These are phyloP conservation scores for Philopotamus ludificatus DNA, from an alignment of 1,140 invertebrate genomes.

Conservation along the genomic window DNA sequence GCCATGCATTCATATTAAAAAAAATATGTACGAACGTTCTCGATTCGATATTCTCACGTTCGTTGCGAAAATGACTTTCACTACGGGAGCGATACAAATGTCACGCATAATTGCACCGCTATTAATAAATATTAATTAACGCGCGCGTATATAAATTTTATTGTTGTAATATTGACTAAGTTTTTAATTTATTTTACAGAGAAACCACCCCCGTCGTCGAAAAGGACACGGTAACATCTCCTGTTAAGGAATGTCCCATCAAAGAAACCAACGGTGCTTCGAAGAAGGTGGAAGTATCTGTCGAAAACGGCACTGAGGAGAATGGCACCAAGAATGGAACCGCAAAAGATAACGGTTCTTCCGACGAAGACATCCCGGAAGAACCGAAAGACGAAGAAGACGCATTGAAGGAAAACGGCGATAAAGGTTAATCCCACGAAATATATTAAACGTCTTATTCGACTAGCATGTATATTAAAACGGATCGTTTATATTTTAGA, in stretches of 20 bases:
- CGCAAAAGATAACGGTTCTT: slow-evolving; percentile 48
- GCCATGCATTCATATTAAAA: too few species aligned
- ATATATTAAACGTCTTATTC: background rate
- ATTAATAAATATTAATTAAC: too few species aligned
- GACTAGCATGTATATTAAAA: background rate
- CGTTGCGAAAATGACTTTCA: too few species aligned
- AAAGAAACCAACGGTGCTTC: slow-evolving; percentile 60
- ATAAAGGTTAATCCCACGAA: slow-evolving; percentile 44
- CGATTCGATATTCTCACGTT: too few species aligned
- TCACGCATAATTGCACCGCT: too few species aligned
- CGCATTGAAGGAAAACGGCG: slow-evolving; percentile 62
- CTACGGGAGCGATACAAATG: too few species aligned
- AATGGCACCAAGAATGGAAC: slow-evolving; percentile 33
- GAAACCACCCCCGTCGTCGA: slow-evolving; percentile 38
- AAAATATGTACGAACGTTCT: too few species aligned
- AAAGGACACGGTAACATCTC: slow-evolving; percentile 40
- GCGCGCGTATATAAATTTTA: too few species aligned
- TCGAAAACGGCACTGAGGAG: slow-evolving; percentile 47
- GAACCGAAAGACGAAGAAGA: slow-evolving; percentile 56
- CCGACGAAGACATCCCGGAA: slow-evolving; percentile 44
- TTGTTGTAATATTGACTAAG: too few species aligned
- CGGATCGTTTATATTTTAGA: too few species aligned
- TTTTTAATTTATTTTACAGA: too few species aligned
- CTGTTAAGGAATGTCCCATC: slow-evolving; percentile 53
- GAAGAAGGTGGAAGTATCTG: slow-evolving; percentile 55